Evolutionary conservation across 2,797 vertebrate genomes (phyloP).

Genomic region (Rhinichthys osculus): DNA sequence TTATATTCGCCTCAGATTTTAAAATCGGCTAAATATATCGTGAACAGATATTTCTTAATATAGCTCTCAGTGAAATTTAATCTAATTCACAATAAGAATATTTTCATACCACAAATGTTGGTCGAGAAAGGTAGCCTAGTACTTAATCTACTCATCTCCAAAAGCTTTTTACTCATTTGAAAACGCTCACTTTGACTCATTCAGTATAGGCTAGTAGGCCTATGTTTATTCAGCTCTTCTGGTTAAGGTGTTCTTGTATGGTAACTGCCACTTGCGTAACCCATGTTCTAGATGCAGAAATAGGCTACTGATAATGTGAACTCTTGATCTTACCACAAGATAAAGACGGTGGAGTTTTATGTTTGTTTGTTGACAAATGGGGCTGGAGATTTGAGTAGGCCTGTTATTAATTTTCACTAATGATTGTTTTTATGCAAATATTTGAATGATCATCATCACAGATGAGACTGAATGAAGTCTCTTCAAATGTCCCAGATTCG

Average conservation of each 20-base stretch:
- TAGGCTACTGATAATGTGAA: not conserved
- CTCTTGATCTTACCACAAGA: not conserved
- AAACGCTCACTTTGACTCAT: constrained; percentile 41
- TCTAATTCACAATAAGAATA: constrained; percentile 20
- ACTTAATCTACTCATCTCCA: constrained; percentile 22
- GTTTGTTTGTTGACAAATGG: not conserved
- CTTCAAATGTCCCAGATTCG: constrained; percentile 21
- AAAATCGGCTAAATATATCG: not conserved
- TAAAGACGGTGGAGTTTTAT: not conserved
- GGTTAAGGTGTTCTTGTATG: not conserved
- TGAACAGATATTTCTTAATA: not conserved
- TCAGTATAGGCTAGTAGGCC: not conserved
- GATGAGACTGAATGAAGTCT: not conserved
- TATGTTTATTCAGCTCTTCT: constrained; percentile 21
- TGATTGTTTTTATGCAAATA: not conserved
- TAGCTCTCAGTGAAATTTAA: not conserved
- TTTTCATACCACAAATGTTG: constrained; percentile 18
- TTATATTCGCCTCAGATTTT: not conserved
- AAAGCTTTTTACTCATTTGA: constrained; percentile 21
- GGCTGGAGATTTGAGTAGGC: not conserved
- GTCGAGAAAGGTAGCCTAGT: not conserved
- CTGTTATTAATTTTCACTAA: not conserved
- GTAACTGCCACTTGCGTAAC: not conserved
- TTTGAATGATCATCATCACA: not conserved
- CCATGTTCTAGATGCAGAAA: not conserved